phyloP scores from a whole-genome alignment of 2,888 invertebrate genomes.

The Incurvaria masculella region DNA sequence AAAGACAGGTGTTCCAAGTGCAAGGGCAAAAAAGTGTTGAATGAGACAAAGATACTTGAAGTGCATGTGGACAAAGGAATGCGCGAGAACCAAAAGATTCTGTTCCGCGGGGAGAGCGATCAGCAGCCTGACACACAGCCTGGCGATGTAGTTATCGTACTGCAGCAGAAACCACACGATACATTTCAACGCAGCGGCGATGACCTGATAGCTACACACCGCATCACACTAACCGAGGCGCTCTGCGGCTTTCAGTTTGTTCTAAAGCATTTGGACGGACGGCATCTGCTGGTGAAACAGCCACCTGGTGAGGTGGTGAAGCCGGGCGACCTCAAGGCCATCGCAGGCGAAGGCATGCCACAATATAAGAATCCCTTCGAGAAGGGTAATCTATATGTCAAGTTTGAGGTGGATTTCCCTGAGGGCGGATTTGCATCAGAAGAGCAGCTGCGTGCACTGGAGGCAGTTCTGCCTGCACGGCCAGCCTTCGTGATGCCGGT shows the following conservation, averaged over 20 bases:
- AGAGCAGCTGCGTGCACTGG: conserved; percentile 64
- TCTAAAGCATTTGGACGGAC: conserved; percentile 86
- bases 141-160: conserved; percentile 86
- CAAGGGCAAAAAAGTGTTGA: conserved; percentile 78
- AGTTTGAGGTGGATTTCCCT: conserved; percentile 86
- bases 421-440: conserved; percentile 72
- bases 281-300: conserved; percentile 75
- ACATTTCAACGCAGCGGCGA: conserved; percentile 74
- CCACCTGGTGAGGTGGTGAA: conserved; percentile 79
- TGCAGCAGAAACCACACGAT: conserved; percentile 78
- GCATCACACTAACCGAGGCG: conserved; percentile 81
- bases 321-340: conserved; percentile 75
- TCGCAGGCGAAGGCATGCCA: conserved; percentile 91
- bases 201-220: conserved; percentile 70
- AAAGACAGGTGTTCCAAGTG: conserved; percentile 81
- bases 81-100: conserved; percentile 81
- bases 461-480: conserved; percentile 70
- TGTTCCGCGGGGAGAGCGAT: conserved; percentile 86
- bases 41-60: conserved; percentile 80
- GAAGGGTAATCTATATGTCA: conserved; percentile 82
- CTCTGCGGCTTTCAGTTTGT: conserved; percentile 85
- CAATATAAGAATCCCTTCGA: conserved; percentile 78
- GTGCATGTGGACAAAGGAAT: conserved; percentile 89
- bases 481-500: conserved; percentile 67
- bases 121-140: conserved; percentile 83